Evolutionary conservation across 2,888 invertebrate species (phyloP).

Genomic region (Seladonia tumulorum): DNA sequence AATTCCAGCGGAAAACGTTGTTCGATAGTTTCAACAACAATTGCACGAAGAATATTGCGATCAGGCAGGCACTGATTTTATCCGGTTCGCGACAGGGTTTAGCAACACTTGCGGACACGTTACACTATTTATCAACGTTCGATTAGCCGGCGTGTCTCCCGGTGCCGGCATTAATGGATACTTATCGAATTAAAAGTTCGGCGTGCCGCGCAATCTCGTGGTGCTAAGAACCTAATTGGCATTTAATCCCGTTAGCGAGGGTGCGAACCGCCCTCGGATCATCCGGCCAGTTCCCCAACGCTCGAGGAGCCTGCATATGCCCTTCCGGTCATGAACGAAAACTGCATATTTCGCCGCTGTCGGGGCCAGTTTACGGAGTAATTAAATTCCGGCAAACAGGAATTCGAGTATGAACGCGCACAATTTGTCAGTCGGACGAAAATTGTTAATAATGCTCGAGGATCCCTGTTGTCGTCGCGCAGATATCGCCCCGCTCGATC

Average conservation of each 20-base stretch:
- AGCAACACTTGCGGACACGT: constrained; percentile 7
- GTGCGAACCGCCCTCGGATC: constrained; percentile 71
- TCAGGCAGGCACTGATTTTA: neutral
- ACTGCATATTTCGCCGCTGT: neutral
- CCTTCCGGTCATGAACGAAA: neutral
- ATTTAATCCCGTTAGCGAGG: constrained; percentile 78
- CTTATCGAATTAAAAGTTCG: constrained; percentile 79
- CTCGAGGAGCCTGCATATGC: constrained; percentile 37
- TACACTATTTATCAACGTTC: constrained; percentile 34
- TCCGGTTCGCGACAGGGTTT: neutral
- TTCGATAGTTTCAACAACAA: neutral
- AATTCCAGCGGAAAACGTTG: neutral
- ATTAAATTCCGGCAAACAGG: constrained; percentile 48
- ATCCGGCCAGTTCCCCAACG: constrained; percentile 30
- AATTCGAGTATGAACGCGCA: neutral
- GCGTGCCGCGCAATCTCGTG: constrained; percentile 73
- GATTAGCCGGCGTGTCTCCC: constrained; percentile 36
- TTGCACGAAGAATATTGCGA: neutral
- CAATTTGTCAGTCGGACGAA: neutral
- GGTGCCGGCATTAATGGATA: constrained; percentile 69
- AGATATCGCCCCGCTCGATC: neutral
- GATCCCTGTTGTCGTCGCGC: neutral
- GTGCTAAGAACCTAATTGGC: constrained; percentile 78
- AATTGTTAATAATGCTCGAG: constrained; percentile 34
- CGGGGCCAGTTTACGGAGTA: constrained; percentile 20